Evolutionary conservation across 2,888 invertebrate genomes (phyloP).

Genomic region (Hyles lineata): DNA sequence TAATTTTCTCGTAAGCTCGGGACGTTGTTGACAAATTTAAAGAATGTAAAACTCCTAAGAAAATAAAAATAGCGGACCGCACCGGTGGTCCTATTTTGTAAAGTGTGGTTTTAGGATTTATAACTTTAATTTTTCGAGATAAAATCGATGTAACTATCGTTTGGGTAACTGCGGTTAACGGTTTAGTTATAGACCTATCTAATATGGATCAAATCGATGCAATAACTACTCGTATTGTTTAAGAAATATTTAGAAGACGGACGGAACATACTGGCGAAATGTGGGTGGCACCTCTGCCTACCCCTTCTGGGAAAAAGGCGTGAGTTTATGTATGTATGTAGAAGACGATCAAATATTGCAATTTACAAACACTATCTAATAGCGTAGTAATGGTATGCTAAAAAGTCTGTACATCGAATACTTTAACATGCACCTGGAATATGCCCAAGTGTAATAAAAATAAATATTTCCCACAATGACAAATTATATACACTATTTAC

Average conservation of each 20-base stretch:
- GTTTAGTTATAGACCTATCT: too few relatives aligned
- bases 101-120: not conserved
- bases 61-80: not conserved
- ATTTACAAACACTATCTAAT: not conserved
- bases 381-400: not conserved
- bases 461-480: slow-evolving; percentile 42
- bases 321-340: too few relatives aligned
- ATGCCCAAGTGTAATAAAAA: slow-evolving; percentile 39
- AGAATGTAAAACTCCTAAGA: not conserved
- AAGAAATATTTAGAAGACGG: too few relatives aligned
- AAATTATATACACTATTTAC: slow-evolving; percentile 38
- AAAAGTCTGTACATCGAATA: not conserved
- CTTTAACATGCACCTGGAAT: slow-evolving; percentile 35
- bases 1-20: slow-evolving; percentile 7
- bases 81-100: not conserved
- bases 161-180: too few relatives aligned
- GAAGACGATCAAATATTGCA: not conserved
- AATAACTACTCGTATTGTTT: too few relatives aligned
- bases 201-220: too few relatives aligned
- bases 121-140: not conserved
- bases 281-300: too few relatives aligned
- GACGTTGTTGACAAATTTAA: slow-evolving; percentile 9
- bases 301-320: too few relatives aligned
- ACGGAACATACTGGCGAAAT: too few relatives aligned
- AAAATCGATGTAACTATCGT: too few relatives aligned